Evolutionary conservation across 2,888 invertebrate genomes (phyloP).

Genomic region (Panorpa germanica): DNA sequence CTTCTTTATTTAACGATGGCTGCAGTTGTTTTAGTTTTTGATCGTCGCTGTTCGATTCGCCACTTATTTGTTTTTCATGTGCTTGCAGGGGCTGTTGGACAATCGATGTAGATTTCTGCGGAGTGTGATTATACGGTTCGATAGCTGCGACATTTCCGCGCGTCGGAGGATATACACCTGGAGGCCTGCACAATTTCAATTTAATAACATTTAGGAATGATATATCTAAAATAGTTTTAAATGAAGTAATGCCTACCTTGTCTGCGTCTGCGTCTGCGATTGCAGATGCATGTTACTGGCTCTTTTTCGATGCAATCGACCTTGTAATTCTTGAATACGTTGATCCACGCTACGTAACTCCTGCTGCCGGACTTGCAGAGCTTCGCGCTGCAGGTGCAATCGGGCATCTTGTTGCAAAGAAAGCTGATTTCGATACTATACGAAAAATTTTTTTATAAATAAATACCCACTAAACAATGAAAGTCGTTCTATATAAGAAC

Average conservation of each 20-base stretch:
- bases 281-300: conserved; percentile 60
- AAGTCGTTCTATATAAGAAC: no score
- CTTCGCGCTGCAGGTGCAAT: conserved; percentile 74
- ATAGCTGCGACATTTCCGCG: conserved; percentile 73
- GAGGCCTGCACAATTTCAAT: no score
- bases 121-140: conserved; percentile 75
- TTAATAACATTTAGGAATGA: no score
- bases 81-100: conserved; percentile 20
- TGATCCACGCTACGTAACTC: conserved; percentile 86
- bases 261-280: conserved; percentile 15
- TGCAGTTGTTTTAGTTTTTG: conserved; percentile 13
- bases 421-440: conserved; percentile 87
- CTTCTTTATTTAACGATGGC: conserved; percentile 3
- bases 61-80: conserved; percentile 23
- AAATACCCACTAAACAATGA: no score
- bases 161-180: conserved; percentile 25
- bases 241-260: no score
- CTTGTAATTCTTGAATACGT: conserved; percentile 84
- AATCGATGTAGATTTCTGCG: conserved; percentile 35
- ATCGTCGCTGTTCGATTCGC: conserved; percentile 3
- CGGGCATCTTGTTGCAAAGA: conserved; percentile 88
- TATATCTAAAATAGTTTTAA: no score
- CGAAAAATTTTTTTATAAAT: no score
- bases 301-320: conserved; percentile 73
- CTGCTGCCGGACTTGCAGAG: conserved; percentile 72